A percentile compares a stretch with the other conserved stretches of the same genome.
These are phyloP conservation scores for Brachypalpus laphriformis DNA, from an alignment of 2,888 invertebrate genomes.

Conservation along the genomic window DNA sequence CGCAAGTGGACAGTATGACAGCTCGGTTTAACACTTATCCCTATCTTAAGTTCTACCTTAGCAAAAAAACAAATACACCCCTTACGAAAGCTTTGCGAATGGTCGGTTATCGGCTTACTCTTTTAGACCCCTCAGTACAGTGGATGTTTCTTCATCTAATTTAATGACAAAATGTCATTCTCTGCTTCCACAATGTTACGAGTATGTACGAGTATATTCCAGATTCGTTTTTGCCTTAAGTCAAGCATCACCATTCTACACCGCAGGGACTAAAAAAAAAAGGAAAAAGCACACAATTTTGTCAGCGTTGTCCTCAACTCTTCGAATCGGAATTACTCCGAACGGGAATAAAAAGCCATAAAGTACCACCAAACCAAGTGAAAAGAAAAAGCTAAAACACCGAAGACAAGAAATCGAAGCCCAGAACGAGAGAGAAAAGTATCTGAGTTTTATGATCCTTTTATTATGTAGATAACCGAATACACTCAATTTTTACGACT, in stretches of 20 bases:
- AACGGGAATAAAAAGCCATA: conserved; percentile 45
- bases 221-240: conserved; percentile 18
- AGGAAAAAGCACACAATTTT: background rate
- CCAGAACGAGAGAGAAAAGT: conserved; percentile 13
- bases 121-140: conserved; percentile 24
- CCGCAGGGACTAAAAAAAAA: conserved; percentile 21
- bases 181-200: conserved; percentile 19
- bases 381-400: background rate
- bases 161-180: conserved; percentile 42
- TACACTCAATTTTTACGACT: conserved; percentile 64
- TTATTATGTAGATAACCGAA: conserved; percentile 66
- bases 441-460: conserved; percentile 64
- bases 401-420: conserved; percentile 40
- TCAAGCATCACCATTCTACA: background rate
- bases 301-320: conserved; percentile 16
- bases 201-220: no score
- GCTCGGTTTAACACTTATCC: no score
- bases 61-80: no score
- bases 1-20: no score
- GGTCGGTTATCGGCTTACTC: background rate
- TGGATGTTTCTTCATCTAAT: conserved; percentile 20
- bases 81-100: no score
- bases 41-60: no score
- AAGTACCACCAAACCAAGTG: conserved; percentile 32
- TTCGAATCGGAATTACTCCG: conserved; percentile 19